Base-by-base conservation (phyloP, 2,888 invertebrate genomes). In the Coleophora flavipennella region DNA sequence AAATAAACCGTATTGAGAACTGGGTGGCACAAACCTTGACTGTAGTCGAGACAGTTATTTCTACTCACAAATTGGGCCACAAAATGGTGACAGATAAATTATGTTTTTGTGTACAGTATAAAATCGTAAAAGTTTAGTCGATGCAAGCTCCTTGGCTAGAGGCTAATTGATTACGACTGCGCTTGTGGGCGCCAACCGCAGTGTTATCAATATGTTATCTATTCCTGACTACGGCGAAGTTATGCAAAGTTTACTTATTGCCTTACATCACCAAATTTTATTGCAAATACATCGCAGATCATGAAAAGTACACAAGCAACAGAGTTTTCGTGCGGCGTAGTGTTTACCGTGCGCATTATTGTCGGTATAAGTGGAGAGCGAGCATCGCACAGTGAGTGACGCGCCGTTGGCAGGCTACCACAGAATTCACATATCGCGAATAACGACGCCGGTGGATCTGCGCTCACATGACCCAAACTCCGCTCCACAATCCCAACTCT, bases 271-370 rank as follows among this genome's bases (percentile, higher is more conserved):
- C 34, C 36, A 32, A 25, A 39, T 38, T 39, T 57, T 48, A 53
- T 47, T 51, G 46, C 47, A 49, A n/a, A 38, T 4, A 29, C 29
- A n/a, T 45, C 52, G 39, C 38, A 46, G 43, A 49, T 44, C 57
- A 60, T 53, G 60, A 64, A 62, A 58, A 62, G 58, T 59, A 58
- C 52, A 62, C 56, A 53, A 48, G 6, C 36, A 40, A 38, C 46
- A 50, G 51, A 59, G 60, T 61, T 57, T 61, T 62, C 41, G 48
- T 49, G 55, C 51, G 50, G 59, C 60, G 59, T 49, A 50, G 57
- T 79, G 76, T 81, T 80, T 76, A 75, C 71, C 58, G 53, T 60
- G 50, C 46, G 52, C 59, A 68, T 75, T 79, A 78, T 79, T 78
- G 59, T 49, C 44, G 13, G 33, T 33, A 39, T 25, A 33, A 38